Evolutionary conservation across 2,113 vertebrate genomes (phyloP), one percentile per base, ranked within the genome.

Genomic region (Nesoenas mayeri): DNA sequence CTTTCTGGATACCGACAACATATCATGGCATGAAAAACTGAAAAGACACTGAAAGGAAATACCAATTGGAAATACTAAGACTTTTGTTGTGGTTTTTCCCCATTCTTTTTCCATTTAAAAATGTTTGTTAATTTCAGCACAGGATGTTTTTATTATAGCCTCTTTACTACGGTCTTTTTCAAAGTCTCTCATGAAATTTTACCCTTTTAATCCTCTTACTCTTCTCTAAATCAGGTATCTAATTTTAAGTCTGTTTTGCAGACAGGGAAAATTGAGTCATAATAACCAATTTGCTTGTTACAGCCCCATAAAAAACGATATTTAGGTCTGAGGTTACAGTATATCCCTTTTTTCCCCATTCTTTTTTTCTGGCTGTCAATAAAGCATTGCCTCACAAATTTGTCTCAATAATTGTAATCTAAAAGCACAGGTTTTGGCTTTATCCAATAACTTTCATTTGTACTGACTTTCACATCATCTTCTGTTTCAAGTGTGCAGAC

Each of bases 101-200:
- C 79, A 80, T 93, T 95, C 82, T 85, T 78, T 64, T 74, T 91
- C 67, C 88, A 94, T 95, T 96, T 95, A 80, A 85, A 93, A 95
- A 78, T 38, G 8, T 85, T 90, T 91, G 62, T n/a, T 80, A 77
- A 56, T 91, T 79, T 77, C 54, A 74, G 51, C 29, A 88, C 89
- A 96, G 67, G 91, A 79, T 88, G 79, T 83, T 96, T 93, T 87
- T 91, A 91, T 95, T 97, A 89, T 69, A 47, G 44, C 17, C 44
- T 47, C 19, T 47, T 47, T 96, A 71, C 60, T 60, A 50, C 22
- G 96, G 51, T 20, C n/a, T 87, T 92, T 47, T 94, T 93, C 79
- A 89, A 94, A 90, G 67, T 34, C 36, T 7, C 29, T 58, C 51
- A 22, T 70, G 89, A 88, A 96, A 96, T 38, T 88, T 89, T 85